Base-by-base conservation (phyloP, 2,113 vertebrate genomes). In the Chionomys nivalis region DNA sequence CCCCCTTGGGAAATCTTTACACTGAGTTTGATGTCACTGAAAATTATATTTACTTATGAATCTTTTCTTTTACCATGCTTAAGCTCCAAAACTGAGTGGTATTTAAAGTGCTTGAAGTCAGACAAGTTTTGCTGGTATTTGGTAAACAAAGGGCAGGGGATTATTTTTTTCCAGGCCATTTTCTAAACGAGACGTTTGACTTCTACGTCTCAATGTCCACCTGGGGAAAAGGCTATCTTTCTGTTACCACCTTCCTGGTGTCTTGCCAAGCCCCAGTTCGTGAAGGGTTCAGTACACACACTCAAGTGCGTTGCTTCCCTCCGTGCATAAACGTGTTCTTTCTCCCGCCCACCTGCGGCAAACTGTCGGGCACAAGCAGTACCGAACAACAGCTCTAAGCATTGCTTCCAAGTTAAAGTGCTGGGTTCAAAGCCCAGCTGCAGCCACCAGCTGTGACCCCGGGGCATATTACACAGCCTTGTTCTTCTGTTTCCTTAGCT, bases 121-220 rank as follows among this genome's bases (percentile, higher is more conserved):
- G 94, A 94, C 91, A 90, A 96, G 87, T 94, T 97, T 93, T 94
- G 65, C 91, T 93, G 75, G 68, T 95, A 95, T 95, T 98, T 83
- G 68, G 39, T 76, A 87, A 96, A 96, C 94, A 96, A 95, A 97
- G 36, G 73, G 23, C 49, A 87, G 79, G 79, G 47, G 16, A 86
- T 92, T 36, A n/a, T 81, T 36, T 79, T 58, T 55, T 79, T 14
- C 7, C 58, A 93, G 76, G 81, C 44, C 39, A 61, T 36, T 82
- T 89, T 42, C 66, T 7, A 76, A 94, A 87, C 11, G 87, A 61
- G 47, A 92, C 14, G 3, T 93, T 96, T 96, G 87, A 95, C n/a
- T 86, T 82, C 11, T 21, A 47, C 0, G 4, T 92, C 83, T 95
- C 39, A 88, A 47, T 73, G 90, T 77, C 86, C 61, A 72, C 63